Percentiles rank a stretch among this genome's conserved stretches.
phyloP scores from a whole-genome alignment of 2,888 invertebrate genomes.

The Cynaeus angustus region DNA sequence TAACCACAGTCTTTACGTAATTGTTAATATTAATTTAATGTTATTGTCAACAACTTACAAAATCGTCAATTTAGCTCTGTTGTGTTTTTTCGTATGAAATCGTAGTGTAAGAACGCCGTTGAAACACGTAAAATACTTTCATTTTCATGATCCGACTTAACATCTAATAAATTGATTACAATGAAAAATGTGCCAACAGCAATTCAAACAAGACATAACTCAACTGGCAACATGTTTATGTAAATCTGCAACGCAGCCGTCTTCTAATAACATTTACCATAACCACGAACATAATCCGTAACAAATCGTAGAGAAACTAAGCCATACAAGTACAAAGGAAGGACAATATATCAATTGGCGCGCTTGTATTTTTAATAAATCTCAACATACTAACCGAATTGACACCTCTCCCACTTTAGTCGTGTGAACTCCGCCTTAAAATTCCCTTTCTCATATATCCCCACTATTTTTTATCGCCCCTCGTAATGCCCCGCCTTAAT shows the following conservation, averaged over 20 bases:
- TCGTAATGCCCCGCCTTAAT: constrained; percentile 47
- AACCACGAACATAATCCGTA: constrained; percentile 57
- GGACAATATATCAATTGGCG: constrained; percentile 61
- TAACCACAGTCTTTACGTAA: too few relatives aligned
- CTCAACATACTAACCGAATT: constrained; percentile 61
- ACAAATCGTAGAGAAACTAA: constrained; percentile 61
- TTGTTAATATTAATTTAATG: too few relatives aligned
- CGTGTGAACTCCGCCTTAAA: constrained; percentile 14
- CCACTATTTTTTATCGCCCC: constrained; percentile 41
- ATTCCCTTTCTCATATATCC: constrained; percentile 41
- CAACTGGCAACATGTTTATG: constrained; percentile 55
- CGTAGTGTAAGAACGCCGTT: too few relatives aligned
- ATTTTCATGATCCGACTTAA: not conserved
- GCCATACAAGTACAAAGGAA: constrained; percentile 58
- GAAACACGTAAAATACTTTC: too few relatives aligned
- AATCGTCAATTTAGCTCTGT: too few relatives aligned
- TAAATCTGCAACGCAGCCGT: constrained; percentile 55
- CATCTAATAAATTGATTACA: constrained; percentile 16
- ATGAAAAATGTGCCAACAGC: not conserved
- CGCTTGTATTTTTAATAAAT: constrained; percentile 61
- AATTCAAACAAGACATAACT: constrained; percentile 18
- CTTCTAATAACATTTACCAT: constrained; percentile 53
- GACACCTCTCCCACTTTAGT: constrained; percentile 56
- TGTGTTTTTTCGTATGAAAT: too few relatives aligned
- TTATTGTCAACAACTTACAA: too few relatives aligned